phyloP scores from a whole-genome alignment of 37 sponge, comb jelly and placozoan species.

The Haliclona indistincta region DNA sequence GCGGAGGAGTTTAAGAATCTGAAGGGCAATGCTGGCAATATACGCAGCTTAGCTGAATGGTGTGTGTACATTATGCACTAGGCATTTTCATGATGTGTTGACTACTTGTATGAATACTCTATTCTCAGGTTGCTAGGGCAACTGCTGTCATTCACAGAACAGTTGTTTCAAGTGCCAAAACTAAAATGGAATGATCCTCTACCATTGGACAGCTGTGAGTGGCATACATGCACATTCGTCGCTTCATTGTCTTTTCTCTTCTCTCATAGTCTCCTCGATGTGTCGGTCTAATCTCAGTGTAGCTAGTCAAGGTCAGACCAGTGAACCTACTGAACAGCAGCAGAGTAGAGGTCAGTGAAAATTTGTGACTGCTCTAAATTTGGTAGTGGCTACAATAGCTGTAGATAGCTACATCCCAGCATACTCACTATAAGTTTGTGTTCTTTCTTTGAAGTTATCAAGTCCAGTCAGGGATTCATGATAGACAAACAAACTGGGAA shows the following conservation, averaged over 20 bases:
- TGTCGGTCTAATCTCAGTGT: conserved; percentile 8
- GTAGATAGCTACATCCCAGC: background rate
- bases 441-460: conserved; percentile 44
- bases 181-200: conserved; percentile 77
- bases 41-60: conserved; percentile 67
- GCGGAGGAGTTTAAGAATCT: conserved; percentile 56
- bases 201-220: conserved; percentile 26
- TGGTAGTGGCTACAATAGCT: background rate
- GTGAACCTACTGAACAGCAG: background rate
- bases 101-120: background rate
- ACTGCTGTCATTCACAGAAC: conserved; percentile 65
- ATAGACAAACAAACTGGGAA: conserved; percentile 86
- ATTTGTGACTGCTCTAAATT: no score
- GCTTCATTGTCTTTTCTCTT: conserved; percentile 1
- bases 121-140: conserved; percentile 57
- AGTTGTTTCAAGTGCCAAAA: conserved; percentile 56
- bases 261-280: background rate
- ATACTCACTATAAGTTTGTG: no score
- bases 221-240: no score
- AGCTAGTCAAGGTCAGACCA: background rate
- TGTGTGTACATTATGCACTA: no score
- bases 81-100: background rate
- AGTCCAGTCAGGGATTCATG: conserved; percentile 68
- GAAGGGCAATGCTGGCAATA: conserved; percentile 45
- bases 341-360: background rate